Percentiles rank a stretch among this genome's conserved stretches.
phyloP scores from a whole-genome alignment of 2,113 vertebrate genomes.

The Oncorhynchus gorbuscha region DNA sequence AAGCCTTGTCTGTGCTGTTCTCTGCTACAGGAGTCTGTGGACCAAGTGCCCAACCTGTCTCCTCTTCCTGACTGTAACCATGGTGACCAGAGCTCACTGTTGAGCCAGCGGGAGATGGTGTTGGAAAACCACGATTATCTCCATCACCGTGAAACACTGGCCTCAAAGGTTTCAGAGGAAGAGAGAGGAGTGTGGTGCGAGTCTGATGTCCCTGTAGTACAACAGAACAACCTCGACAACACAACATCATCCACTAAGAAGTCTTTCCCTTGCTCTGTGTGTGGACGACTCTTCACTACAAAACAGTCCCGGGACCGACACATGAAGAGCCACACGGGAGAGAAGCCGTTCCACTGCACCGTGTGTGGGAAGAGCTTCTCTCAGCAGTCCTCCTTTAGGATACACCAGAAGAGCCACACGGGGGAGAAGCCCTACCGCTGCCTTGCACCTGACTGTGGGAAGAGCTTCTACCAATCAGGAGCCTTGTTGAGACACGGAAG shows the following conservation, averaged over 20 bases:
- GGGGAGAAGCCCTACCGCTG: neutral
- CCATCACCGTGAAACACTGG: no score
- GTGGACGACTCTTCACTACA: conserved; percentile 57
- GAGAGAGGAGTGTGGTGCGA: no score
- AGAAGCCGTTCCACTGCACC: conserved; percentile 28
- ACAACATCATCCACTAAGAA: neutral
- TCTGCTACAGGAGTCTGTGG: no score
- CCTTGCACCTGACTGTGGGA: neutral
- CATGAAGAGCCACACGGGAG: neutral
- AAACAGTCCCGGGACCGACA: conserved; percentile 45
- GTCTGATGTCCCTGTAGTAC: no score
- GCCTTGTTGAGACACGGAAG: conserved; percentile 6
- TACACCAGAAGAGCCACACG: neutral
- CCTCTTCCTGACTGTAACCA: no score
- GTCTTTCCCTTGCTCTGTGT: conserved; percentile 53
- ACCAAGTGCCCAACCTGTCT: no score
- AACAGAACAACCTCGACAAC: no score
- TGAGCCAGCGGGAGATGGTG: no score
- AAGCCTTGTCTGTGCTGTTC: no score
- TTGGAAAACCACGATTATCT: no score
- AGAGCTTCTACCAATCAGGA: conserved; percentile 2
- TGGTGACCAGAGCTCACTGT: no score
- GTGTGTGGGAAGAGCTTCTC: conserved; percentile 1
- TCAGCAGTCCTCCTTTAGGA: neutral
- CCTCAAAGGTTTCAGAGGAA: no score